Percentiles rank a stretch among this genome's conserved stretches.
phyloP scores from a whole-genome alignment of 2,888 invertebrate genomes.

The Asteroscopus sphinx region DNA sequence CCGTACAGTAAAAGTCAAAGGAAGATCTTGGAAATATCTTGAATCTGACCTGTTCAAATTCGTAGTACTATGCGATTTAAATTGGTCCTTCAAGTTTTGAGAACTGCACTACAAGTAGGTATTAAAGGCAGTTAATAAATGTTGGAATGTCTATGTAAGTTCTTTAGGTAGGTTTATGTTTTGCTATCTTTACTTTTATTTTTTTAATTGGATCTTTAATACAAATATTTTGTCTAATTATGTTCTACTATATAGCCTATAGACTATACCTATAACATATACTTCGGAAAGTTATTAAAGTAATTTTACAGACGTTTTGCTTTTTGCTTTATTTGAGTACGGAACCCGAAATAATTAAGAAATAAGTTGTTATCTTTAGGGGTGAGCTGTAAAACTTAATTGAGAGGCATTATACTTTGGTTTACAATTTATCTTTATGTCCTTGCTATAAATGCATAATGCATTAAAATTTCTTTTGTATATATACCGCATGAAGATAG shows the following conservation, averaged over 20 bases:
- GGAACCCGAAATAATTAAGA: constrained; percentile 13
- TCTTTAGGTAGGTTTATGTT: no score
- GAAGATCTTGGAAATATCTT: not conserved
- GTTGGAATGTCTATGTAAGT: no score
- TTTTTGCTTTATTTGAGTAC: not conserved
- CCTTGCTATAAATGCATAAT: constrained; percentile 24
- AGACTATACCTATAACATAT: no score
- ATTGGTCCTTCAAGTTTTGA: constrained; percentile 13
- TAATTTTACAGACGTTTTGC: no score
- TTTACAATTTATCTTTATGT: constrained; percentile 36
- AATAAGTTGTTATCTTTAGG: constrained; percentile 26
- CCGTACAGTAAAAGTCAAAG: not conserved
- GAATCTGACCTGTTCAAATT: constrained; percentile 4
- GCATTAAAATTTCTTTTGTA: constrained; percentile 23
- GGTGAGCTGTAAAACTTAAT: constrained; percentile 35
- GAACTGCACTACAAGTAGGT: not conserved
- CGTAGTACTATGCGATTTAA: constrained; percentile 3
- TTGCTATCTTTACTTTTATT: no score
- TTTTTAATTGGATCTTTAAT: no score
- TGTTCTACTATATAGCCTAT: no score
- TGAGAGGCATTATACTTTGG: constrained; percentile 18
- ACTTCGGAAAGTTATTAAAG: no score
- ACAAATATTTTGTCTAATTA: no score
- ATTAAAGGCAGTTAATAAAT: not conserved
- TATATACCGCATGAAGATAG: constrained; percentile 14